These are phyloP conservation scores for Acanthosoma haemorrhoidale DNA, from an alignment of 2,888 invertebrate genomes.

Conservation along the genomic window DNA sequence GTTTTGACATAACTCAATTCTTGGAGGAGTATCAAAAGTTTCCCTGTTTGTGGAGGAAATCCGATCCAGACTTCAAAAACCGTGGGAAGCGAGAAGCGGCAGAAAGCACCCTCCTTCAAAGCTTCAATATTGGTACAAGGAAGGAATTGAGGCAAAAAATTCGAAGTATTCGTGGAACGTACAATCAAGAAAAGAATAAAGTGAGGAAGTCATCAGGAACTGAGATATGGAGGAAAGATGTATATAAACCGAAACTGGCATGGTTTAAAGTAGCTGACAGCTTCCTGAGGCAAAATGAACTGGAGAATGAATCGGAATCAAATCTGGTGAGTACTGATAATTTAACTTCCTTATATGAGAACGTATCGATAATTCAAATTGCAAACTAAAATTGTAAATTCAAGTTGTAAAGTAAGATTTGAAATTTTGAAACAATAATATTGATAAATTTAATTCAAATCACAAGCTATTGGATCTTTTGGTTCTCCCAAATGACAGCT, in stretches of 20 bases:
- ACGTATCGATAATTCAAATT: no score
- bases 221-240: not conserved
- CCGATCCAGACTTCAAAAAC: not conserved
- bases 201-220: not conserved
- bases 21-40: not conserved
- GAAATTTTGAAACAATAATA: no score
- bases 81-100: slow-evolving; percentile 1
- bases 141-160: slow-evolving; percentile 28
- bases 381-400: no score
- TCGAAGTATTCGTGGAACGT: slow-evolving; percentile 27
- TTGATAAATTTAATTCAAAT: no score
- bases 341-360: no score
- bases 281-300: slow-evolving; percentile 2
- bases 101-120: not conserved
- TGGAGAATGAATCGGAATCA: not conserved
- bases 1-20: not conserved
- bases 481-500: not conserved
- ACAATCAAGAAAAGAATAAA: slow-evolving; percentile 30
- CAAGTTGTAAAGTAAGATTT: no score
- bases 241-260: slow-evolving; percentile 3
- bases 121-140: not conserved
- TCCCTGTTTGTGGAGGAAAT: slow-evolving; percentile 11
- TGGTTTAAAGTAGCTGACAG: slow-evolving; percentile 18
- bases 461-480: no score
- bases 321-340: not conserved